A percentile compares a stretch with the other conserved stretches of the same genome.
Evolutionary conservation across 2,888 invertebrate species (phyloP).

Genomic region (Osedax fenrisi): DNA sequence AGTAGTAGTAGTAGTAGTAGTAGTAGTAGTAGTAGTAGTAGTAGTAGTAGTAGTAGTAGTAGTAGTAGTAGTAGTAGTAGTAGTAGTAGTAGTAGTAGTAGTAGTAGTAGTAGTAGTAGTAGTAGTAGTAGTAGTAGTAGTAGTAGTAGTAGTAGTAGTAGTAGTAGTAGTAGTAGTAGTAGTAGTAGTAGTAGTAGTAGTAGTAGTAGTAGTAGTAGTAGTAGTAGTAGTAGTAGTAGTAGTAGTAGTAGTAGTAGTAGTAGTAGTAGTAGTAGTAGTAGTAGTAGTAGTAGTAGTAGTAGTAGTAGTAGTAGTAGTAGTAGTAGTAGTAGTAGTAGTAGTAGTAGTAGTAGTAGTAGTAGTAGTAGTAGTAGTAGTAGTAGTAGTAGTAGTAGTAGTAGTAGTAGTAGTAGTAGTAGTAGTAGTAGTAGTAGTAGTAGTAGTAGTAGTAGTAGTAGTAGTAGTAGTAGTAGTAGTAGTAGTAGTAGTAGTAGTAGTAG

Average conservation of each 20-base stretch:
- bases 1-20: conserved; percentile 13
- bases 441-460: conserved; percentile 9
- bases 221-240: background rate
- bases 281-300: conserved; percentile 3
- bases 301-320: conserved; percentile 3
- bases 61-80: conserved; percentile 5
- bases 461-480: conserved; percentile 8
- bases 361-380: conserved; percentile 18
- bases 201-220: conserved; percentile 1
- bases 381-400: conserved; percentile 3
- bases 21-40: conserved; percentile 13
- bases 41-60: background rate
- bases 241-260: background rate
- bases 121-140: conserved; percentile 14
- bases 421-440: conserved; percentile 14
- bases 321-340: conserved; percentile 15
- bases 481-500: conserved; percentile 5
- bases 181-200: background rate
- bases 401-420: background rate
- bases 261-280: background rate
- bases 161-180: conserved; percentile 11
- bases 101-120: conserved; percentile 5
- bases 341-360: conserved; percentile 19
- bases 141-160: conserved; percentile 9
- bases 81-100: conserved; percentile 13